Conservation (phyloP, 2,113 vertebrate genomes). For the Sylvicapra grimmia region DNA sequence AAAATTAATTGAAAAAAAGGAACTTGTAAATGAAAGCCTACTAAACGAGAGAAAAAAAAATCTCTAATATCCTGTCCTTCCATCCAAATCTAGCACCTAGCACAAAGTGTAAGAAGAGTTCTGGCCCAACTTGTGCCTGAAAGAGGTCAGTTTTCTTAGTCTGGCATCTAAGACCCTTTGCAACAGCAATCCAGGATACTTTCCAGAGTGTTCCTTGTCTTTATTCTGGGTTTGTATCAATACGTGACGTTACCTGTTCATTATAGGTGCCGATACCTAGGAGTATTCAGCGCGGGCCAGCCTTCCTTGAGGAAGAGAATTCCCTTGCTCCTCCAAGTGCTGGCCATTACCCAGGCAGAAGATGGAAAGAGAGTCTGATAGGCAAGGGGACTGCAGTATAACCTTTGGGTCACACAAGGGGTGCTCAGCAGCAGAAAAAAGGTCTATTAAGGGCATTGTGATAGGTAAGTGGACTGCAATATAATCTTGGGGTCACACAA, state of each 20-base stretch:
- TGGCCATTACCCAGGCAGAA: not conserved
- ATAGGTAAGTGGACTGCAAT: too few relatives aligned
- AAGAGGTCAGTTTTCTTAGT: not conserved
- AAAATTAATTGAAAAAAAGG: not conserved
- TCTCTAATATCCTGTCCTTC: not conserved
- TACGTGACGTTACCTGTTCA: not conserved
- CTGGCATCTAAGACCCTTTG: not conserved
- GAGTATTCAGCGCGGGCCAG: not conserved
- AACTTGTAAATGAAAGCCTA: not conserved
- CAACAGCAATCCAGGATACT: too few relatives aligned
- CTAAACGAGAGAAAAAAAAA: not conserved
- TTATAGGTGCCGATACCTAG: rapidly evolving
- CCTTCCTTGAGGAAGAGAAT: not conserved
- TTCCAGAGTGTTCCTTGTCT: not conserved
- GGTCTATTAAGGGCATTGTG: not conserved
- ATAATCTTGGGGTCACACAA: too few relatives aligned
- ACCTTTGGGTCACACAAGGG: not conserved
- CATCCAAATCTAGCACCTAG: not conserved
- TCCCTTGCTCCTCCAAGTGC: not conserved
- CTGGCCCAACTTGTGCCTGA: not conserved
- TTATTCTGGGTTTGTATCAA: not conserved
- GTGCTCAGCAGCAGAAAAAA: not conserved
- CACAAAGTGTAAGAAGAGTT: not conserved
- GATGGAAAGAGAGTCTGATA: not conserved
- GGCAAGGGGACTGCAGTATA: not conserved